Percentiles rank a stretch among this genome's conserved stretches.
These are phyloP conservation scores for Dione vanillae DNA, from an alignment of 2,888 invertebrate genomes.

Conservation along the genomic window DNA sequence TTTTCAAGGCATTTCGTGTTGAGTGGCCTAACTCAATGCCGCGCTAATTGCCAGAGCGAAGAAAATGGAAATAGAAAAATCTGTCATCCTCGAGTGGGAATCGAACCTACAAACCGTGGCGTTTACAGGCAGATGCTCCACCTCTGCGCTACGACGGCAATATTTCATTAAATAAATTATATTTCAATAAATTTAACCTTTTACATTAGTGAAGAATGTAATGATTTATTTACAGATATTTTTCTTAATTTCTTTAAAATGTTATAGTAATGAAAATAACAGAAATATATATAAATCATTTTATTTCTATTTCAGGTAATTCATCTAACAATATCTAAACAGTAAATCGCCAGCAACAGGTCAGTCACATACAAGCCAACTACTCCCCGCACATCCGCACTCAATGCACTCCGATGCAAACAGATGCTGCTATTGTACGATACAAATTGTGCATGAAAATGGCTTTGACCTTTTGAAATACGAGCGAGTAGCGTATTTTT, in stretches of 20 bases:
- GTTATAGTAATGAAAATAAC: not conserved
- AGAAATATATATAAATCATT: not conserved
- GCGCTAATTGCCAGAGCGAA: too few relatives aligned
- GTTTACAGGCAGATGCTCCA: too few relatives aligned
- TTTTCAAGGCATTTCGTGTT: too few relatives aligned
- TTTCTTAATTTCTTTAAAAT: not conserved
- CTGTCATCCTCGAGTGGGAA: too few relatives aligned
- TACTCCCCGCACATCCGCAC: constrained; percentile 33
- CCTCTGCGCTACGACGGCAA: too few relatives aligned
- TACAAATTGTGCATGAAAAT: constrained; percentile 48
- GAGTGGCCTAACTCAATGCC: too few relatives aligned
- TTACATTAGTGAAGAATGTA: too few relatives aligned
- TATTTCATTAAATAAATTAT: too few relatives aligned
- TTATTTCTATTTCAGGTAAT: constrained; percentile 12
- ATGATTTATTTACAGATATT: too few relatives aligned
- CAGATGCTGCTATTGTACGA: constrained; percentile 40
- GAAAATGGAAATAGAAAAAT: too few relatives aligned
- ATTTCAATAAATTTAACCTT: too few relatives aligned
- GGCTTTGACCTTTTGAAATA: constrained; percentile 43
- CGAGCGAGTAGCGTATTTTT: constrained; percentile 28
- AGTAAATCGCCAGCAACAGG: constrained; percentile 26
- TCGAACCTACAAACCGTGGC: too few relatives aligned
- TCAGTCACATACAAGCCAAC: constrained; percentile 28
- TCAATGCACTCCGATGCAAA: constrained; percentile 37
- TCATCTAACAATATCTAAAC: not conserved